Evolutionary conservation across 2,797 vertebrate species (phyloP).

Genomic region (Lepilemur ruficaudatus): DNA sequence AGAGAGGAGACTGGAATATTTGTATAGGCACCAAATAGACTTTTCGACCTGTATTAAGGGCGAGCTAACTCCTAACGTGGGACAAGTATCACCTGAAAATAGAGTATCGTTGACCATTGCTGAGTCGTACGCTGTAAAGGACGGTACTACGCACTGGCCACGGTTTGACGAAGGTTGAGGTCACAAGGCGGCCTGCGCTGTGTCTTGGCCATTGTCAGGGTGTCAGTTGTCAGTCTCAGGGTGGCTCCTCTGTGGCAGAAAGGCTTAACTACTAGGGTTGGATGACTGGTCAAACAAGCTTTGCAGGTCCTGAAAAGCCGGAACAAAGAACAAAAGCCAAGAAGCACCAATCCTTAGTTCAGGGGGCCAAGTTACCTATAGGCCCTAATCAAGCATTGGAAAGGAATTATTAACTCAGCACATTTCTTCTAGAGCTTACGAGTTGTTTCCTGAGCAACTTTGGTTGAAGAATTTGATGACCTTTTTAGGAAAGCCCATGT

Average conservation of each 20-base stretch:
- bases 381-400: background rate
- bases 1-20: background rate
- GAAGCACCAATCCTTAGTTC: background rate
- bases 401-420: background rate
- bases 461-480: background rate
- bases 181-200: too few relatives aligned
- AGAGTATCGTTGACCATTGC: background rate
- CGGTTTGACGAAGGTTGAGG: background rate
- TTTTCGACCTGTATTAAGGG: background rate
- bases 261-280: background rate
- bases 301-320: background rate
- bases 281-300: constrained; percentile 6
- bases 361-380: background rate
- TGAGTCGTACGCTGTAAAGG: background rate
- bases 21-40: background rate
- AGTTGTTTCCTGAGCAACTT: background rate
- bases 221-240: background rate
- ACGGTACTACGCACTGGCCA: fast-evolving
- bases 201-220: background rate
- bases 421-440: background rate
- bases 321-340: constrained; percentile 20
- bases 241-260: background rate
- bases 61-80: background rate
- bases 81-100: background rate
- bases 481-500: background rate